Percentiles rank a stretch among this genome's conserved stretches.
Evolutionary conservation across 2,888 invertebrate genomes (phyloP).

Genomic region (Sipha maydis): DNA sequence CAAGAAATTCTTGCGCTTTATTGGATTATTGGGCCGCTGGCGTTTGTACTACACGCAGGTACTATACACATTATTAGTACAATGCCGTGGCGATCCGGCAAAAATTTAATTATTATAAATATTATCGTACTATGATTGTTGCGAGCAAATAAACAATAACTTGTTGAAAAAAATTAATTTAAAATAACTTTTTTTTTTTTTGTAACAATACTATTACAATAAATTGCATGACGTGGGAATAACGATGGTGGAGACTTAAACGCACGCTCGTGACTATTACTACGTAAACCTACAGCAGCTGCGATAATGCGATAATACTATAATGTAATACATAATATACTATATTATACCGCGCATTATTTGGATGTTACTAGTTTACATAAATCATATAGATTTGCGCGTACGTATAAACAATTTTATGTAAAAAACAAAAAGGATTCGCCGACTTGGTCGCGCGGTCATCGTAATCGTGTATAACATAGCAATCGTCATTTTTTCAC

Average conservation of each 20-base stretch:
- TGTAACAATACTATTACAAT: background rate
- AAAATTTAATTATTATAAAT: background rate
- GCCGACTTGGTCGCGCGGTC: background rate
- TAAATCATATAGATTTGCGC: background rate
- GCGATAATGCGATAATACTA: no score
- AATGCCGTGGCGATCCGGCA: background rate
- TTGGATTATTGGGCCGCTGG: constrained; percentile 17
- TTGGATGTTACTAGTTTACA: background rate
- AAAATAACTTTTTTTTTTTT: background rate
- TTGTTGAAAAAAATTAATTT: background rate
- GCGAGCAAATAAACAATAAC: background rate
- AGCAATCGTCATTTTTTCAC: constrained; percentile 1
- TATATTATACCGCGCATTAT: no score
- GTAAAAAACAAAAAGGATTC: background rate
- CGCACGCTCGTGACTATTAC: background rate
- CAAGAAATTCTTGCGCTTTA: constrained; percentile 48
- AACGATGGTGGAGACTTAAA: background rate
- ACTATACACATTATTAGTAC: background rate
- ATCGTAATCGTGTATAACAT: background rate
- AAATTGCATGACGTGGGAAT: background rate
- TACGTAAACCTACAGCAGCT: background rate
- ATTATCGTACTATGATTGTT: background rate
- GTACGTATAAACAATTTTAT: background rate
- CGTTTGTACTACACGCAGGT: background rate
- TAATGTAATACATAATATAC: no score